Conservation (phyloP, 2,888 invertebrate species). For the Heliconius ismenius region DNA sequence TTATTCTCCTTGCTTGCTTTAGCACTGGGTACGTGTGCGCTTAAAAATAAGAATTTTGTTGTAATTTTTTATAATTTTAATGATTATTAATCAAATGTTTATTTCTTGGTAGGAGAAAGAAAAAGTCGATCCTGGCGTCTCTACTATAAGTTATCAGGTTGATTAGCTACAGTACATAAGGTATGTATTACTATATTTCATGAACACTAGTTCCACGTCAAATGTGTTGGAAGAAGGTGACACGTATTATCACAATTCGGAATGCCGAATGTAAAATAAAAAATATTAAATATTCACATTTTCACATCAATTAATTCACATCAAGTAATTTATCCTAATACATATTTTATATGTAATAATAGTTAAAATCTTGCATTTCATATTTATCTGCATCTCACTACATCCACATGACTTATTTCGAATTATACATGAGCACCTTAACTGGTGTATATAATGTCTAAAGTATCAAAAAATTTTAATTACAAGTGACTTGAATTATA, state of each 20-base stretch:
- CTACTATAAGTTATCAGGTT: constrained; percentile 70
- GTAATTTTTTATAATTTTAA: constrained; percentile 50
- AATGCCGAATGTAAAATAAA: constrained; percentile 53
- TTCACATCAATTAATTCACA: neutral
- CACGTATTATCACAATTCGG: constrained; percentile 78
- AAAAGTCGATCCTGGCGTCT: constrained; percentile 73
- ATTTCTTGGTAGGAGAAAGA: constrained; percentile 68
- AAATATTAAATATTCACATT: constrained; percentile 22
- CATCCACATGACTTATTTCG: neutral
- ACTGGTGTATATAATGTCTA: neutral
- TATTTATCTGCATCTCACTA: neutral
- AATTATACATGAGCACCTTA: neutral
- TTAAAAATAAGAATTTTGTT: constrained; percentile 51
- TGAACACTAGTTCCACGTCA: constrained; percentile 77
- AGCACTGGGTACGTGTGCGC: constrained; percentile 75
- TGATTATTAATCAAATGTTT: constrained; percentile 50
- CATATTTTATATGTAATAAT: neutral
- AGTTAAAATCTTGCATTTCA: neutral
- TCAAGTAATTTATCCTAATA: neutral
- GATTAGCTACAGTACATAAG: constrained; percentile 79
- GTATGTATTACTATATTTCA: constrained; percentile 69
- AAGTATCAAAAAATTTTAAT: neutral
- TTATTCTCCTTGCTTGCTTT: constrained; percentile 73
- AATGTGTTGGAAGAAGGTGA: constrained; percentile 80
- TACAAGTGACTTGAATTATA: neutral